Evolutionary conservation across 2,113 vertebrate species (phyloP).

Genomic region (Cryptomyrus ogoouensis): DNA sequence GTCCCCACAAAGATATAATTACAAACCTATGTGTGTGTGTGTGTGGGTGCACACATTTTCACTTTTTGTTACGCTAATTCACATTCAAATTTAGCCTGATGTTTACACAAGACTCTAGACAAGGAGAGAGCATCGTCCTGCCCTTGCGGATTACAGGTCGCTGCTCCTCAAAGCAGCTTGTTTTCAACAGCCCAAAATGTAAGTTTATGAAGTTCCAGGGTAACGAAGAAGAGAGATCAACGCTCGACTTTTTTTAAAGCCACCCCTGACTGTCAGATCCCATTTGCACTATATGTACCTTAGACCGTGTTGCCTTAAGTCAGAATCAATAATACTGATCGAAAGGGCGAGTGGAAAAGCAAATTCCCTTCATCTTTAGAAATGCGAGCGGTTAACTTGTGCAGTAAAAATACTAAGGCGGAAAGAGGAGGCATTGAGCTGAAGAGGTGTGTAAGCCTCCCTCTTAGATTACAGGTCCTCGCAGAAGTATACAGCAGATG

Average conservation of each 20-base stretch:
- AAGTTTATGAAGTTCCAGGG: neutral
- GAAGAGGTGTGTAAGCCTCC: neutral
- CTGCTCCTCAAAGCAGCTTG: neutral
- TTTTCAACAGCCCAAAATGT: neutral
- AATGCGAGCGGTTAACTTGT: neutral
- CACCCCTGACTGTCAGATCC: neutral
- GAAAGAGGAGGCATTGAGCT: neutral
- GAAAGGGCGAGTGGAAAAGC: neutral
- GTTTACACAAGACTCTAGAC: neutral
- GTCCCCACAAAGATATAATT: too few relatives aligned
- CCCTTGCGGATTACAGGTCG: neutral
- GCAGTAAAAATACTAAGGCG: neutral
- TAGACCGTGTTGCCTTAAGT: neutral
- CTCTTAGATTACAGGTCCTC: neutral
- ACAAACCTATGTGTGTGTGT: neutral
- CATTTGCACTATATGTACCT: neutral
- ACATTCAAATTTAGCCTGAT: neutral
- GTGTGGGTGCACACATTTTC: neutral
- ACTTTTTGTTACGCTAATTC: neutral
- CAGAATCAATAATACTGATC: slow-evolving; percentile 9
- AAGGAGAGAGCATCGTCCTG: neutral
- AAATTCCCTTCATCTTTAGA: slow-evolving; percentile 8
- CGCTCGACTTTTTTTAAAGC: neutral
- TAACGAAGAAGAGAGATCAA: neutral
- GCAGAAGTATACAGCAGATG: neutral